Evolutionary conservation across 2,888 invertebrate genomes (phyloP), one percentile per base, ranked within the genome.

Genomic region (Anoncus sp.): DNA sequence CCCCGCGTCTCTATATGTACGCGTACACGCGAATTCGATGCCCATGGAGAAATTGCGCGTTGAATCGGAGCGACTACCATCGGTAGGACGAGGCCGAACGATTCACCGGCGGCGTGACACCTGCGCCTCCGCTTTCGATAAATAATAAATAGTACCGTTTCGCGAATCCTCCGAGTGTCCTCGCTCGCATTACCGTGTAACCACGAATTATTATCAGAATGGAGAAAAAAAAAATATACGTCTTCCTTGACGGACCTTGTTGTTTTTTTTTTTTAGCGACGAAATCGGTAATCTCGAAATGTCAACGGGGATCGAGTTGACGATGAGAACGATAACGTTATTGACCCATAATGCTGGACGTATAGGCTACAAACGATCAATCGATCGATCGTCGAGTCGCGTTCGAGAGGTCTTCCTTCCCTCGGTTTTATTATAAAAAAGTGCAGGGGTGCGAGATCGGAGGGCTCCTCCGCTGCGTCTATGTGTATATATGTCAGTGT

Each of bases 11-110:
- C 49, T 53, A 40, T 55, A 24, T 51, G 6, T 51, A 35, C 20
- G 31, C 35, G 49, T 40, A 53, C 67, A 57, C 77, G 53, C 43
- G 51, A 69, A 77, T 63, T 72, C 57, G 57, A 55, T 31, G 66
- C 40, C 62, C 51, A 45, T 7, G 60, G 24, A 49, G 35, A 38
- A 65, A 55, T 71, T 72, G 71, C 53, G 60, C 55, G 14, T 27
- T 12, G 65, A 40, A 38, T 27, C 14, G 38, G 38, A 12, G 43
- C n/a, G n/a, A 45, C 12, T 20, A 22, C 18, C 35, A 67, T 73
- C 66, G 38, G 73, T 51, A 22, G 73, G 55, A 62, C 35, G 60
- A 53, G 62, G 59, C 20, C 70, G 38, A 18, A 60, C 24, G 45
- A 60, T 74, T 51, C 53, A 67, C 59, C 53, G 51, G 60, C 49